These are phyloP conservation scores for Galaxea fascicularis DNA, from an alignment of 92 coral and sea anemone genomes.

Conservation along the genomic window DNA sequence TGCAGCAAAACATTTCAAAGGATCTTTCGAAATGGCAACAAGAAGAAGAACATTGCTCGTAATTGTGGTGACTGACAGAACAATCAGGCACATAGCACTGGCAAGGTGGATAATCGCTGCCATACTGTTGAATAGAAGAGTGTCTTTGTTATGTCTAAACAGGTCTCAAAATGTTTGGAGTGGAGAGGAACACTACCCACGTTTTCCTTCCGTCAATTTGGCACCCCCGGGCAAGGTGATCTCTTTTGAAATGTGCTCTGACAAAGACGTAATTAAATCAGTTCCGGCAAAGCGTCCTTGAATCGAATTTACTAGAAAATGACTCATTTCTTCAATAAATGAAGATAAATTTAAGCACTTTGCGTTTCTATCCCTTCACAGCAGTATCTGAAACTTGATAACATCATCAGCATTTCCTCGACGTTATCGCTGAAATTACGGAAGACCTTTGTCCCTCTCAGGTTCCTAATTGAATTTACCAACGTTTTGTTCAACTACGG, in stretches of 20 bases:
- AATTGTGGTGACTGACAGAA: slow-evolving; percentile 74
- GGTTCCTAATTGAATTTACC: not conserved
- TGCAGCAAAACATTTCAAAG: slow-evolving; percentile 76
- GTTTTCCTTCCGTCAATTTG: slow-evolving; percentile 1
- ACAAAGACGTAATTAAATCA: not conserved
- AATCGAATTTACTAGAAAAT: not conserved
- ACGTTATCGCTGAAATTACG: slow-evolving; percentile 10
- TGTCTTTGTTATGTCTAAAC: not conserved
- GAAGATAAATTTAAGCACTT: not conserved
- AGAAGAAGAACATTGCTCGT: slow-evolving; percentile 80
- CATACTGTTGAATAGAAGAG: not conserved
- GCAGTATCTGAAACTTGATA: not conserved
- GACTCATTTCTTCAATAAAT: not conserved
- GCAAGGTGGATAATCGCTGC: slow-evolving; percentile 39
- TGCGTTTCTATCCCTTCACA: not conserved
- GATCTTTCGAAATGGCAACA: slow-evolving; percentile 85
- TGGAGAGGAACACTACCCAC: not conserved
- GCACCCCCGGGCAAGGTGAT: slow-evolving; percentile 1
- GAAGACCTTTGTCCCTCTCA: not conserved
- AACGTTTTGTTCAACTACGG: not conserved
- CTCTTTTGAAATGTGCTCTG: slow-evolving; percentile 2
- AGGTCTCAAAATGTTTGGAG: not conserved
- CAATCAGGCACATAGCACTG: slow-evolving; percentile 70
- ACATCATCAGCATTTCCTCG: not conserved
- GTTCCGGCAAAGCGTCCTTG: not conserved